Conservation (phyloP, 1,140 invertebrate genomes). For the Conus betulinus region DNA sequence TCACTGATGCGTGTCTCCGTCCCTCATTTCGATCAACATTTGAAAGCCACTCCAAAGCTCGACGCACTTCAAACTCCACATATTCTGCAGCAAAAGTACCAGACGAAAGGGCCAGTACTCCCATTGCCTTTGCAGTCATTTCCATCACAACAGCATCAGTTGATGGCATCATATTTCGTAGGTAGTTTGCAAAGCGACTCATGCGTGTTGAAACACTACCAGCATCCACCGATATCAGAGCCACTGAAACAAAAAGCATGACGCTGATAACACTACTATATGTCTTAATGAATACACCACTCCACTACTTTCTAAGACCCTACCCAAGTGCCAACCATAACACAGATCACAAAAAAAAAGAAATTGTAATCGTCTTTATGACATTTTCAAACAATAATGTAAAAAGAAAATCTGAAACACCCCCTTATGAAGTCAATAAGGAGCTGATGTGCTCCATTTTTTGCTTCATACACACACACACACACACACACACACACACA, state of each 20-base stretch:
- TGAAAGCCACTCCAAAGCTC: constrained; percentile 94
- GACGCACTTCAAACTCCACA: constrained; percentile 96
- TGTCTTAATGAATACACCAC: no score
- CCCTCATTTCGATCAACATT: constrained; percentile 90
- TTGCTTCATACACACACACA: no score
- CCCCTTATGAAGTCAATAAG: no score
- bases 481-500: no score
- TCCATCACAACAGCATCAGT: constrained; percentile 96
- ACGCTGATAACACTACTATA: not conserved
- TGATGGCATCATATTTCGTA: constrained; percentile 92
- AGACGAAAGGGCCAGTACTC: constrained; percentile 91
- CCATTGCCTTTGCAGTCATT: constrained; percentile 95
- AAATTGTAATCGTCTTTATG: no score
- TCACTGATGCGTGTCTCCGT: constrained; percentile 91
- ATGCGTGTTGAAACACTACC: constrained; percentile 93
- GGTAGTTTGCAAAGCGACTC: constrained; percentile 93
- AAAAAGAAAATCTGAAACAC: no score
- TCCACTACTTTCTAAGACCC: no score
- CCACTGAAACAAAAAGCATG: constrained; percentile 80
- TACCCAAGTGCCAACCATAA: no score
- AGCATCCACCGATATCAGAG: constrained; percentile 92
- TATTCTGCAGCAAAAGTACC: constrained; percentile 96
- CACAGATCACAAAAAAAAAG: no score
- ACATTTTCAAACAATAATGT: no score
- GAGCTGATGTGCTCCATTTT: no score